A percentile compares a stretch with the other conserved stretches of the same genome.
These are phyloP conservation scores for Abramis brama DNA, from an alignment of 2,113 vertebrate species.

Conservation along the genomic window DNA sequence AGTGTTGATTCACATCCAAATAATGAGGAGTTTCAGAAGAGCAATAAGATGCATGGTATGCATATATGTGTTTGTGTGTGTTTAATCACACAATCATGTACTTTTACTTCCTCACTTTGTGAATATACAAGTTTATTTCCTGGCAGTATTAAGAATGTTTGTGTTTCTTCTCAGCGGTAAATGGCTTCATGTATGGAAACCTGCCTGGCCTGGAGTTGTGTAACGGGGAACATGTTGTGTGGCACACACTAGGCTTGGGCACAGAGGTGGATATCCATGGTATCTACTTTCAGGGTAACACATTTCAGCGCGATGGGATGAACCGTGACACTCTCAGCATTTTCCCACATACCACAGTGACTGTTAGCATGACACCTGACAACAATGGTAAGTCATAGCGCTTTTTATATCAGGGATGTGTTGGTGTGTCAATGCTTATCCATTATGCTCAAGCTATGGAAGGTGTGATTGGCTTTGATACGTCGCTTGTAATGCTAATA, in stretches of 20 bases:
- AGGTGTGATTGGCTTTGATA: not conserved
- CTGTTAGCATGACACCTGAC: conserved; percentile 84
- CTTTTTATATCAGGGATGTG: not conserved
- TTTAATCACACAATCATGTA: not conserved
- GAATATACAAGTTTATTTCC: not conserved
- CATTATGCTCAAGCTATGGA: not conserved
- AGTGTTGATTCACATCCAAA: conserved; percentile 63
- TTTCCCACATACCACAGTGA: conserved; percentile 86
- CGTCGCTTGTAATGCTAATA: not conserved
- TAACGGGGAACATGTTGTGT: conserved; percentile 81
- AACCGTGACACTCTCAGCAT: conserved; percentile 86
- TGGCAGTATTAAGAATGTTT: not conserved
- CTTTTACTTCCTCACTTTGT: not conserved
- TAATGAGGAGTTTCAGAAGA: conserved; percentile 81
- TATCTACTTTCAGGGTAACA: conserved; percentile 91
- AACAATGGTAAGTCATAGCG: conserved; percentile 74
- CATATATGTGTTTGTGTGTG: not conserved
- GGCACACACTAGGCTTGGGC: conserved; percentile 91
- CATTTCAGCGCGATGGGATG: conserved; percentile 79
- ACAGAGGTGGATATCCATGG: conserved; percentile 89
- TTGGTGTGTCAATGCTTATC: no score
- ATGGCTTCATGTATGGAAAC: conserved; percentile 91
- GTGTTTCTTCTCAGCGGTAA: conserved; percentile 81
- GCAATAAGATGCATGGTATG: conserved; percentile 93
- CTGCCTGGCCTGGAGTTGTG: conserved; percentile 86